Conservation (phyloP, 2,113 vertebrate genomes). For the Rhegmatorhina hoffmannsi region DNA sequence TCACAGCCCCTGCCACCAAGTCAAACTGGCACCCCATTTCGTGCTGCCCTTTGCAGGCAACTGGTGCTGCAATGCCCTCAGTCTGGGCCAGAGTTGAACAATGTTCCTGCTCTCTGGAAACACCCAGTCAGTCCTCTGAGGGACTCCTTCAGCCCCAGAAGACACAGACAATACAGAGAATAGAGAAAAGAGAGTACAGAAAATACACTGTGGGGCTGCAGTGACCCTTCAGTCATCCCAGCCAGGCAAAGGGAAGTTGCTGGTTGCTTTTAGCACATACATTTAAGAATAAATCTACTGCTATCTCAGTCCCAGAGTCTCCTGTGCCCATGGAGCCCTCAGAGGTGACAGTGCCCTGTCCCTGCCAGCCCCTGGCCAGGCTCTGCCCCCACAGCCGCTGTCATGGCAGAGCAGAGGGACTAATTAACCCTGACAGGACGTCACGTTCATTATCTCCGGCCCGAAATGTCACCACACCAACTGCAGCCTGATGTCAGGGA, state of each 20-base stretch:
- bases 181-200: background rate
- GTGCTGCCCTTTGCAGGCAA: background rate
- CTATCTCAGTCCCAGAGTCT: background rate
- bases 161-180: background rate
- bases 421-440: conserved; percentile 28
- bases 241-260: background rate
- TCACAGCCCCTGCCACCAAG: background rate
- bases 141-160: background rate
- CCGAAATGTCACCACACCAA: background rate
- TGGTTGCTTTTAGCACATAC: background rate
- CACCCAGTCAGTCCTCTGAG: background rate
- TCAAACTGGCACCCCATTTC: rapidly evolving
- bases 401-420: background rate
- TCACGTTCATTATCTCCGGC: background rate
- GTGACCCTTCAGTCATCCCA: background rate
- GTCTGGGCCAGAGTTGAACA: background rate
- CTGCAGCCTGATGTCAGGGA: background rate
- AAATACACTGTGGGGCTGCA: background rate
- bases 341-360: background rate
- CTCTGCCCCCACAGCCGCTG: background rate
- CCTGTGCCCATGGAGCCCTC: rapidly evolving
- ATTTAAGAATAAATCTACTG: background rate
- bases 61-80: background rate
- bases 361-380: background rate
- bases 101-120: background rate